A percentile compares a stretch with the other conserved stretches of the same genome.
phyloP scores from a whole-genome alignment of 92 coral and sea anemone genomes.

The Zoanthus sansibaricus region DNA sequence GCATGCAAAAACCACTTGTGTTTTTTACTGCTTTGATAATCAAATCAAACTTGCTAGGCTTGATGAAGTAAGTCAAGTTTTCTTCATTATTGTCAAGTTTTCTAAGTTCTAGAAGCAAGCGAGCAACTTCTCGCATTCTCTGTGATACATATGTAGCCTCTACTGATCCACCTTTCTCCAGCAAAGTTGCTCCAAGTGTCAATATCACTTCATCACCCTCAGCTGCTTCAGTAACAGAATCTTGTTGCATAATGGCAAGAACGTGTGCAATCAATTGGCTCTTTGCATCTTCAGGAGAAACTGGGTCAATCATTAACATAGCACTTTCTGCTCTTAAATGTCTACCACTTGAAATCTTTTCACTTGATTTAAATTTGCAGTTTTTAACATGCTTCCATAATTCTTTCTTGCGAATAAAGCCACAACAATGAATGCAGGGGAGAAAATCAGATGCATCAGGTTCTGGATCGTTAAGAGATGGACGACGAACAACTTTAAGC shows the following conservation, averaged over 20 bases:
- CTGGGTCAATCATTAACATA: conserved; percentile 12
- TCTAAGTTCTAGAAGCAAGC: conserved; percentile 20
- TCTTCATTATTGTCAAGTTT: conserved; percentile 1
- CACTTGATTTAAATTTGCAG: conserved; percentile 6
- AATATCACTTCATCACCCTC: conserved; percentile 29
- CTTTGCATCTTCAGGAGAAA: conserved; percentile 17
- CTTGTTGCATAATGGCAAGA: conserved; percentile 25
- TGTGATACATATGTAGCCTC: conserved; percentile 20
- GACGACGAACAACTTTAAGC: conserved; percentile 47
- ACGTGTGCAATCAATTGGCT: conserved; percentile 1
- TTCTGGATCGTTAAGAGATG: conserved; percentile 13
- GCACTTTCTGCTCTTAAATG: conserved; percentile 1
- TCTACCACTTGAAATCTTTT: conserved; percentile 7
- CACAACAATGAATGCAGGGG: conserved; percentile 50
- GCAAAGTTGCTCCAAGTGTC: conserved; percentile 27
- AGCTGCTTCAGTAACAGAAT: conserved; percentile 12
- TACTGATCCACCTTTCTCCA: conserved; percentile 18
- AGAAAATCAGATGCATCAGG: conserved; percentile 43
- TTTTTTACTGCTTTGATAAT: too few relatives aligned
- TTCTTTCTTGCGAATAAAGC: conserved; percentile 27
- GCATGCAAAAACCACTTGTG: too few relatives aligned
- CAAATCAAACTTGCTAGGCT: conserved; percentile 24
- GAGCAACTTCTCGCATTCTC: conserved; percentile 25
- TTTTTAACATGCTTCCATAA: conserved; percentile 51
- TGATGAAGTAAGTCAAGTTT: conserved; percentile 1